Conservation (phyloP, 2,113 vertebrate species). For the Accipiter cooperii region DNA sequence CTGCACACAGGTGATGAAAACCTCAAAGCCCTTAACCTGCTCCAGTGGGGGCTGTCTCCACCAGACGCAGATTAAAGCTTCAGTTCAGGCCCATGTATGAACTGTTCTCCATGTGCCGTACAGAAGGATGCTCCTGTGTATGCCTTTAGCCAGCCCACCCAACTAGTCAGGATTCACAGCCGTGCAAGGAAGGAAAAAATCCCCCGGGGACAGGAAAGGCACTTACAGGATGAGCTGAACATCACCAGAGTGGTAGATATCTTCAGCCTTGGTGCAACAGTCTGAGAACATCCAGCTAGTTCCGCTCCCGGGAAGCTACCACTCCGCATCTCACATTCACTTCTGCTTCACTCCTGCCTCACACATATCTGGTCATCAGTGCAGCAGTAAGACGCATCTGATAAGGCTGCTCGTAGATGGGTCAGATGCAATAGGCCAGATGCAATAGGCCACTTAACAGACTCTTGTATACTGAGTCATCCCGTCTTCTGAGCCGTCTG, state of each 20-base stretch:
- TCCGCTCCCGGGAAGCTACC: neutral
- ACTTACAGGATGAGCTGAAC: constrained; percentile 38
- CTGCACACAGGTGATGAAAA: rapidly evolving
- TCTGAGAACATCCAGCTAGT: constrained; percentile 19
- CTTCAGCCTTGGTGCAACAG: neutral
- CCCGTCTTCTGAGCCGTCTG: neutral
- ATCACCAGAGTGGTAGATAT: neutral
- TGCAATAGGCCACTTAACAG: rapidly evolving
- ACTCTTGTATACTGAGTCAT: neutral
- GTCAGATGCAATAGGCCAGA: rapidly evolving
- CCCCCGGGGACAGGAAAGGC: neutral
- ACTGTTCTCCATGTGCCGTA: rapidly evolving
- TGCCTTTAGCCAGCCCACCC: neutral
- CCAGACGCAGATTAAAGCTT: neutral
- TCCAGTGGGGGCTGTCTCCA: rapidly evolving
- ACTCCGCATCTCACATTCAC: constrained; percentile 15
- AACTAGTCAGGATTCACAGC: rapidly evolving
- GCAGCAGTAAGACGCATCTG: neutral
- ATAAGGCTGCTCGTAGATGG: neutral
- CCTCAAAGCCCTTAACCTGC: neutral
- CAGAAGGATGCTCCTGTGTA: rapidly evolving
- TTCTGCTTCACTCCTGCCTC: neutral
- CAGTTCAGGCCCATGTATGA: rapidly evolving
- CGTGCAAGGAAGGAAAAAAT: neutral
- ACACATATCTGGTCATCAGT: neutral